Evolutionary conservation across 2,797 vertebrate genomes (phyloP).

Genomic region (Epinephelus awoara): DNA sequence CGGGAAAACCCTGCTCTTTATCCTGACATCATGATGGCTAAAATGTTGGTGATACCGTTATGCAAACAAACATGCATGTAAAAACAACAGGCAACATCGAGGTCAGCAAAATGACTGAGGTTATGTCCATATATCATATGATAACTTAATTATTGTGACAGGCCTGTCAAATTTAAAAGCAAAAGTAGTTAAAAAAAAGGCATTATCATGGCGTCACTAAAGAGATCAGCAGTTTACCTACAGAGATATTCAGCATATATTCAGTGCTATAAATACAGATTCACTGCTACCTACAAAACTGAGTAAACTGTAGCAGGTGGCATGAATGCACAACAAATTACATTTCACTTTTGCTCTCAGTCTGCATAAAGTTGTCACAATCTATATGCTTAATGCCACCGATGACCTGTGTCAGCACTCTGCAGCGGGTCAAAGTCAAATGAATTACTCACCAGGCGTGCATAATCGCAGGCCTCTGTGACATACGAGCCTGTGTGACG

Average conservation of each 20-base stretch:
- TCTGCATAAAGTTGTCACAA: constrained; percentile 62
- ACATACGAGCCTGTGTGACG: constrained; percentile 49
- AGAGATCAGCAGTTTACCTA: constrained; percentile 55
- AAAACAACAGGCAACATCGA: too few species aligned
- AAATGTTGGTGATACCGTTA: too few species aligned
- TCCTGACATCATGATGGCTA: too few species aligned
- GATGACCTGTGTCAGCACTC: constrained; percentile 64
- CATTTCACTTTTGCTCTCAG: constrained; percentile 40
- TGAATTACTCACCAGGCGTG: constrained; percentile 72
- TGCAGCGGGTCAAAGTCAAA: constrained; percentile 74
- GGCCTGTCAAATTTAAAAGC: constrained; percentile 16
- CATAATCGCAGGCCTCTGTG: constrained; percentile 65
- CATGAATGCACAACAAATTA: constrained; percentile 56
- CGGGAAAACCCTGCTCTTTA: too few species aligned
- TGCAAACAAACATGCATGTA: too few species aligned
- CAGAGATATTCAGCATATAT: constrained; percentile 52
- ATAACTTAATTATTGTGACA: too few species aligned
- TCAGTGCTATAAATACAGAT: constrained; percentile 42
- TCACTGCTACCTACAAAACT: constrained; percentile 39
- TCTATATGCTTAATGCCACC: constrained; percentile 39
- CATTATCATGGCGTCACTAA: constrained; percentile 5
- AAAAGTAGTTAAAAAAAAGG: constrained; percentile 22
- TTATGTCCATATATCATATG: too few species aligned
- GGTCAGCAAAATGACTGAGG: too few species aligned
- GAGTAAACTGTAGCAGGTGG: constrained; percentile 52